Evolutionary conservation across 2,797 vertebrate genomes (phyloP), one percentile per base, ranked within the genome.

Genomic region (Microctenopoma steveboyesi): DNA sequence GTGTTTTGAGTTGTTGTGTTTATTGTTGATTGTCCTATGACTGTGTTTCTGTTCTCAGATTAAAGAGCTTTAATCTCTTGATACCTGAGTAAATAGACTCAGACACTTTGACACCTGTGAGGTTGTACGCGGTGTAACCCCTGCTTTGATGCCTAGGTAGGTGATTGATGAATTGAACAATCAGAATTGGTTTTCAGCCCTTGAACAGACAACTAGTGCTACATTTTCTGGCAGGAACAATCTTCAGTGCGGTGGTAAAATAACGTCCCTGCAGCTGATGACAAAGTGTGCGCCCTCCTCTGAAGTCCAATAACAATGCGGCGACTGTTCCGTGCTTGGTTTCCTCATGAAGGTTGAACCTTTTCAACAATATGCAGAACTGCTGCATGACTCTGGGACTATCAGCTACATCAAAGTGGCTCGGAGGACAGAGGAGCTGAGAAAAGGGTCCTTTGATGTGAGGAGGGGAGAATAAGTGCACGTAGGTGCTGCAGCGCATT

Each of bases 401-500:
- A 50, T 75, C 51, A 1, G 33, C 25, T 37, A 54, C 66, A 77
- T 86, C 75, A 86, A 83, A 86, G 78, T 56, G 45, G 4, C 72
- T 77, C 51, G 62, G 68, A 75, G 28, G 12, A 12, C 2, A 73
- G 68, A 63, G 25, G 7, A 55, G 16, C 25, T 53, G 1, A 52
- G 55, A 60, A 28, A 59, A 64, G 14, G 52, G 40, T 47, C 42
- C 28, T 83, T 83, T 79, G 64, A 81, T 79, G 61, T 33, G 1
- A 12, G 22, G 49, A 30, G 65, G 56, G 45, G 37, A 42, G 43
- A 77, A 64, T 25, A 27, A 67, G 27, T 64, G 47, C 33, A 14
- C 27, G 16, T 10, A 27, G 42, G 16, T 16, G 64, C 62, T 67
- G 37, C 37, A 28, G 25, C 57, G 10, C 30, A 70, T 56, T 25